Evolutionary conservation across 2,797 vertebrate genomes (phyloP).

Genomic region (Tangara arthus): DNA sequence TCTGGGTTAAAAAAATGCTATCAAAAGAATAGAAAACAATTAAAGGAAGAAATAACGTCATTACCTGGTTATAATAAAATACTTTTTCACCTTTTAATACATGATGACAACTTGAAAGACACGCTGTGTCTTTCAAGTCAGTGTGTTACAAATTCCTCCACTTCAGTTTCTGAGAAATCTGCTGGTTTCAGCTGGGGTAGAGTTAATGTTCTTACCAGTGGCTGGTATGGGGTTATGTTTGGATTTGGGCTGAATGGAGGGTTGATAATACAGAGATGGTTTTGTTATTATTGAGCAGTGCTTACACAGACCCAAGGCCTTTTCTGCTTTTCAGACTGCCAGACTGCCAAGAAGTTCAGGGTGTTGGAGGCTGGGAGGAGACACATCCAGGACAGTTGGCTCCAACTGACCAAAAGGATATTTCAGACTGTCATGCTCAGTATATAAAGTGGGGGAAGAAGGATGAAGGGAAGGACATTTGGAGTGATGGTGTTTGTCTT

Average conservation of each 20-base stretch:
- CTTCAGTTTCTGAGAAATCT: neutral
- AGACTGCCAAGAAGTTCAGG: neutral
- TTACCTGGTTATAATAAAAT: neutral
- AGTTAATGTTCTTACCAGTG: neutral
- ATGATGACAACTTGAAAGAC: neutral
- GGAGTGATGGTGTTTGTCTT: neutral
- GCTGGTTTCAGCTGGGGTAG: neutral
- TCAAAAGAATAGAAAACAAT: neutral
- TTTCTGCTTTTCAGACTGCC: fast-evolving
- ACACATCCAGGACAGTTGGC: neutral
- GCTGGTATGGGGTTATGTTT: neutral
- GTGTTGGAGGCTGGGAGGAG: neutral
- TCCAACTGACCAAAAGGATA: neutral
- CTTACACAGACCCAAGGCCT: neutral
- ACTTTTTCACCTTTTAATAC: fast-evolving
- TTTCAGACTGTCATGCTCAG: neutral
- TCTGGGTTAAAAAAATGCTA: fast-evolving
- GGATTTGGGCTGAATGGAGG: neutral
- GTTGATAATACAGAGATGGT: neutral
- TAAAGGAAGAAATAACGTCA: neutral
- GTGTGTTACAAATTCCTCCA: neutral
- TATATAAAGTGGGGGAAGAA: neutral
- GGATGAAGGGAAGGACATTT: neutral
- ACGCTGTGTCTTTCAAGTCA: neutral
- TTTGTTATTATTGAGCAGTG: neutral